Percentiles rank a stretch among this genome's conserved stretches.
Conservation (phyloP, 2,113 vertebrate genomes). For the Seriola aureovittata region DNA sequence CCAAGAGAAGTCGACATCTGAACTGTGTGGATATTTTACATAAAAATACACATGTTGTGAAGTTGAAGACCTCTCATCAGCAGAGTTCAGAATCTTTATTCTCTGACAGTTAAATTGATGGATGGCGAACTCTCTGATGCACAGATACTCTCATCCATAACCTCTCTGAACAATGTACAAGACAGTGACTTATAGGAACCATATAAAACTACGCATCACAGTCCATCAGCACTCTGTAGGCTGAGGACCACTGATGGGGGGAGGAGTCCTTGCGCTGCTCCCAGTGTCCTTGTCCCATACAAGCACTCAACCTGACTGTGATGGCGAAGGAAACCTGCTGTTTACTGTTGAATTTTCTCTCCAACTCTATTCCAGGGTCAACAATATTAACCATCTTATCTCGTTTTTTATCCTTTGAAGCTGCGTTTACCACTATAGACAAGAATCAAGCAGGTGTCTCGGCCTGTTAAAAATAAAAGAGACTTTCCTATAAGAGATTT, state of each 20-base stretch:
- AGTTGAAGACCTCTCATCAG: neutral
- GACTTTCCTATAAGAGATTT: neutral
- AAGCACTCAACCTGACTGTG: slow-evolving; percentile 49
- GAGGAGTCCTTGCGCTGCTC: slow-evolving; percentile 58
- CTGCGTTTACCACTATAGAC: neutral
- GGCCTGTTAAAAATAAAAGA: slow-evolving; percentile 24
- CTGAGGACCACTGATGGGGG: slow-evolving; percentile 24
- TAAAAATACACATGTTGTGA: neutral
- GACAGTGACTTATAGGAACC: slow-evolving; percentile 12
- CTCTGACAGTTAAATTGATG: neutral
- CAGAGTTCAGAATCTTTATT: neutral
- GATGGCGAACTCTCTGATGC: slow-evolving; percentile 6
- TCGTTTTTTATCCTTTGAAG: neutral
- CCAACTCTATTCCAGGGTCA: neutral
- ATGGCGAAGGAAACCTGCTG: slow-evolving; percentile 55
- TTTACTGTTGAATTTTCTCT: neutral
- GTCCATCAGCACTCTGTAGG: slow-evolving; percentile 30
- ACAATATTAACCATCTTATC: neutral
- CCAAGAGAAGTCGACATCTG: neutral
- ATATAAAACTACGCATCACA: slow-evolving; percentile 2
- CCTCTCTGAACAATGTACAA: neutral
- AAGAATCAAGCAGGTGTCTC: neutral
- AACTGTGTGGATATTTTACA: neutral
- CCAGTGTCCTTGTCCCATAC: slow-evolving; percentile 71
- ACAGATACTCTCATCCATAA: neutral